These are phyloP conservation scores for Drosophila sulfurigaster DNA, from an alignment of 1,140 invertebrate species.

Conservation along the genomic window DNA sequence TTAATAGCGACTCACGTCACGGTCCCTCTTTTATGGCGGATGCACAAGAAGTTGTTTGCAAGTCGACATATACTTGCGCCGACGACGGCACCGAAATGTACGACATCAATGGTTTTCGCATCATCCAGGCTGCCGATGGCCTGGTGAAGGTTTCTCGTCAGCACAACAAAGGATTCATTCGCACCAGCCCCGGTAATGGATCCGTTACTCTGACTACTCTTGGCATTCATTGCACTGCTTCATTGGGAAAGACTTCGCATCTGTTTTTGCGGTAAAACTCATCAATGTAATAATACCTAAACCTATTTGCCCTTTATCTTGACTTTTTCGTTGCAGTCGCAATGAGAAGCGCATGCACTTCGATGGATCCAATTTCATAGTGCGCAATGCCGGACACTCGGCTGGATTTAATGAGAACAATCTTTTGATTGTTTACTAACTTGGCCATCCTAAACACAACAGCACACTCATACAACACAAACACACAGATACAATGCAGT, in stretches of 20 bases:
- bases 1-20: conserved; percentile 88
- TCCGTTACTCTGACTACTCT: conserved; percentile 93
- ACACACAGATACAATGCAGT: conserved; percentile 31
- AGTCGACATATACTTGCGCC: conserved; percentile 91
- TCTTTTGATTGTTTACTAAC: conserved; percentile 93
- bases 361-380: conserved; percentile 93
- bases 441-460: conserved; percentile 20
- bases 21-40: conserved; percentile 90
- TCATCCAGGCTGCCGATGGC: conserved; percentile 92
- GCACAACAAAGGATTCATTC: conserved; percentile 92
- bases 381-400: conserved; percentile 94
- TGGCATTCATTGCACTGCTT: conserved; percentile 93
- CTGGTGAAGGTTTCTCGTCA: conserved; percentile 92
- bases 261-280: conserved; percentile 89
- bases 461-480: conserved; percentile 34
- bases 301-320: not conserved
- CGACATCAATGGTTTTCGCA: conserved; percentile 92
- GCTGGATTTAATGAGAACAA: conserved; percentile 95
- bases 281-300: not conserved
- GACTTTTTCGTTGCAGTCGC: conserved; percentile 84
- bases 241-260: conserved; percentile 92
- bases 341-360: conserved; percentile 94
- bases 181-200: conserved; percentile 93
- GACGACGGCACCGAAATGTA: conserved; percentile 93
- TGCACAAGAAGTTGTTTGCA: conserved; percentile 88